These are phyloP conservation scores for Xanthostigma xanthostigma DNA, from an alignment of 2,888 invertebrate genomes.

Conservation along the genomic window DNA sequence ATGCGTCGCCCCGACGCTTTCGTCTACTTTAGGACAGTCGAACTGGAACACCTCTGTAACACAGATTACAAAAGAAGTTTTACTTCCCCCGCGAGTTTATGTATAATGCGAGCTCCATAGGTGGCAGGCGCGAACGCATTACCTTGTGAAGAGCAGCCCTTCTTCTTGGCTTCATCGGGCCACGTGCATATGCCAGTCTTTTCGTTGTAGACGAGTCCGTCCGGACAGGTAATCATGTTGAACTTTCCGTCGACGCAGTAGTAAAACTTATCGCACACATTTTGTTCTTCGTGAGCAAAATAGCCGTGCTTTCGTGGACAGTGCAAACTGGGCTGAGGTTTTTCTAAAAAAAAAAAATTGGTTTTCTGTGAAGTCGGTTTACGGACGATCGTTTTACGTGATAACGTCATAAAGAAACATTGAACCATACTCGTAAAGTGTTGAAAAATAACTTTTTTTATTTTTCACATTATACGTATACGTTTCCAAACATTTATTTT, in stretches of 20 bases:
- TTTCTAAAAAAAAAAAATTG: conserved; percentile 45
- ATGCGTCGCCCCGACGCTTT: conserved; percentile 56
- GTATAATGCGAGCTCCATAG: background rate
- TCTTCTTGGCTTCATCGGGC: conserved; percentile 83
- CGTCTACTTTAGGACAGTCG: conserved; percentile 64
- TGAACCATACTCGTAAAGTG: no score
- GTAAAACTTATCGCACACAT: conserved; percentile 73
- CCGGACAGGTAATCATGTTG: conserved; percentile 81
- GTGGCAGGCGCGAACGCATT: conserved; percentile 14
- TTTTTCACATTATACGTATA: no score
- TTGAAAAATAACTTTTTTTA: no score
- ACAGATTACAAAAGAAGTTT: no score
- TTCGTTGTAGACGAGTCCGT: conserved; percentile 74
- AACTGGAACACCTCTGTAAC: conserved; percentile 66
- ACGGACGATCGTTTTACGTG: no score
- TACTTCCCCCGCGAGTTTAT: no score
- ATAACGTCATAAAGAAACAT: no score
- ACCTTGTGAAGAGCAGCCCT: conserved; percentile 70
- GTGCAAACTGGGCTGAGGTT: conserved; percentile 53
- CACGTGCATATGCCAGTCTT: conserved; percentile 83
- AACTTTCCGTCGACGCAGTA: conserved; percentile 80
- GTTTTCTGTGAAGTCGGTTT: no score
- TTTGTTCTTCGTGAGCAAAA: conserved; percentile 65
- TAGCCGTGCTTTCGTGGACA: conserved; percentile 77
- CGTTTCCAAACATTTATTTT: no score